Conservation (phyloP, 1,140 invertebrate species). For the Ceratosolen solmsi region DNA sequence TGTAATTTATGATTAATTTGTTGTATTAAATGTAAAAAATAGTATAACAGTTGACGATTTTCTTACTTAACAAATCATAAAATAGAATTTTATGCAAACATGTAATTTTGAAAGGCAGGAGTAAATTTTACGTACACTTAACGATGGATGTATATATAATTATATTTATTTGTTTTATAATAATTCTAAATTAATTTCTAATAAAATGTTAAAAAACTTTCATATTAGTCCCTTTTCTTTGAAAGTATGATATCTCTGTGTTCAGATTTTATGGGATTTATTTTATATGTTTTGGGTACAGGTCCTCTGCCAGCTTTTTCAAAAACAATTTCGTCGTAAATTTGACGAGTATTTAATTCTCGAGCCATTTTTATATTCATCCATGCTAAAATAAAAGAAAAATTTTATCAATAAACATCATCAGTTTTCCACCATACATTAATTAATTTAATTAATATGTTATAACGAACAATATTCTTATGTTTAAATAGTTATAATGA, state of each 20-base stretch:
- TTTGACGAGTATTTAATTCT: slow-evolving; percentile 83
- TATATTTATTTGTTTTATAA: slow-evolving; percentile 43
- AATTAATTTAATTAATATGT: too few relatives aligned
- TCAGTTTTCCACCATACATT: too few relatives aligned
- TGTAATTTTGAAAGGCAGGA: neutral
- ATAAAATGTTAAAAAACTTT: slow-evolving; percentile 40
- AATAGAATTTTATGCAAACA: slow-evolving; percentile 40
- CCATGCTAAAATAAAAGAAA: slow-evolving; percentile 77
- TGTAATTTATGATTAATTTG: neutral
- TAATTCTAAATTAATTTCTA: slow-evolving; percentile 42
- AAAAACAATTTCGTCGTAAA: slow-evolving; percentile 86
- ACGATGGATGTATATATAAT: slow-evolving; percentile 40
- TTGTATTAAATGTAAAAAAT: neutral
- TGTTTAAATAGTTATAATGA: too few relatives aligned
- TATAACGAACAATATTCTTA: too few relatives aligned
- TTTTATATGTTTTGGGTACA: slow-evolving; percentile 88
- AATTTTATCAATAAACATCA: neutral
- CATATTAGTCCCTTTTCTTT: slow-evolving; percentile 51
- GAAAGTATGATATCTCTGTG: slow-evolving; percentile 67
- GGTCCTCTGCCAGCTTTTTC: slow-evolving; percentile 88
- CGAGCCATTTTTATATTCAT: slow-evolving; percentile 87
- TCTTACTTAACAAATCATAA: slow-evolving; percentile 40
- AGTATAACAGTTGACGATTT: neutral
- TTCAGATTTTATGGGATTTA: slow-evolving; percentile 79
- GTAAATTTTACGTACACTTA: neutral